Percentiles rank a stretch among this genome's conserved stretches.
Conservation (phyloP, 2,797 vertebrate genomes). For the Hybognathus amarus region DNA sequence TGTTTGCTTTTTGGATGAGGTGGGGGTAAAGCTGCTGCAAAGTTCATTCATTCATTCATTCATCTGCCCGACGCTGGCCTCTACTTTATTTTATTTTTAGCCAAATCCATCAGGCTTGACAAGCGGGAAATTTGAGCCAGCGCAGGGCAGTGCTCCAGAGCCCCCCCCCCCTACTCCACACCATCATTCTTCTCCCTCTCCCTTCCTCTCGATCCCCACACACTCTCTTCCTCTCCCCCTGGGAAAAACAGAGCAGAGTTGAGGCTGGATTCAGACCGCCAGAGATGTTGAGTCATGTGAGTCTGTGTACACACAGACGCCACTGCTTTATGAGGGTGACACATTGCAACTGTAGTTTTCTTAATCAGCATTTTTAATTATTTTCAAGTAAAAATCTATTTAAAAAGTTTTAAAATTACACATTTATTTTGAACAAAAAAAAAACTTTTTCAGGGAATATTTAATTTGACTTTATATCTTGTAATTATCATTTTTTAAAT, state of each 20-base stretch:
- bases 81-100: conserved; percentile 94
- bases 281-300: conserved; percentile 99
- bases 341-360: conserved; percentile 7
- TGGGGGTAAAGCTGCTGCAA: conserved; percentile 35
- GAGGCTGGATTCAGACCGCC: conserved; percentile 77
- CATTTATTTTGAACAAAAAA: background rate
- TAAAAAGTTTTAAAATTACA: background rate
- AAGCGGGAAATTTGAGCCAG: conserved; percentile 90
- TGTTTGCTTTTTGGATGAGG: background rate
- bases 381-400: background rate
- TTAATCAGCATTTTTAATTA: background rate
- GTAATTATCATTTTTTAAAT: background rate
- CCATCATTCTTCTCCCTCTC: conserved; percentile 81
- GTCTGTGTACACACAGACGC: conserved; percentile 92
- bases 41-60: conserved; percentile 77
- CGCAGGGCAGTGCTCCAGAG: conserved; percentile 85
- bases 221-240: conserved; percentile 69
- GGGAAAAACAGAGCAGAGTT: conserved; percentile 83
- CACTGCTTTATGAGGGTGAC: conserved; percentile 60
- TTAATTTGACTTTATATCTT: background rate
- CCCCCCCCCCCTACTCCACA: conserved; percentile 77
- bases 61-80: conserved; percentile 86
- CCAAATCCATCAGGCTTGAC: conserved; percentile 94
- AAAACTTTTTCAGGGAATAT: background rate
- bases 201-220: conserved; percentile 61